Conservation (phyloP, 2,797 vertebrate genomes). For the Clarias laeviceps region DNA sequence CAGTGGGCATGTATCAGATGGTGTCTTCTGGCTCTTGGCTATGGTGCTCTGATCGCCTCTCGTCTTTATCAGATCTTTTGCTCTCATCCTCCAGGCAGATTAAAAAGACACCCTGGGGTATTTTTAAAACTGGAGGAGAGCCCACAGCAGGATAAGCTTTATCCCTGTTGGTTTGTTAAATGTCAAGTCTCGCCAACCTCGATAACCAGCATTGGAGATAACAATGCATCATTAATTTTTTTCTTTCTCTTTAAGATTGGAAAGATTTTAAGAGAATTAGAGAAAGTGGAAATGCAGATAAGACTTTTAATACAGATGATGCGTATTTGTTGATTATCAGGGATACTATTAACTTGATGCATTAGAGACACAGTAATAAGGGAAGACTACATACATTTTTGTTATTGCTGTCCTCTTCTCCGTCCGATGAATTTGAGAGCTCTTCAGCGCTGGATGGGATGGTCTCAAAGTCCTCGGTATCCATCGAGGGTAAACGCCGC, state of each 20-base stretch:
- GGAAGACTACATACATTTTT: conserved; percentile 74
- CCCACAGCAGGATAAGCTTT: conserved; percentile 42
- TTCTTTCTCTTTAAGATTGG: conserved; percentile 31
- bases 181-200: conserved; percentile 66
- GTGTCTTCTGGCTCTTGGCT: conserved; percentile 24
- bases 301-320: neutral
- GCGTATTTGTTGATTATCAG: neutral
- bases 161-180: conserved; percentile 65
- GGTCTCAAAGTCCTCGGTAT: conserved; percentile 85
- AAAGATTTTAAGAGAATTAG: conserved; percentile 13
- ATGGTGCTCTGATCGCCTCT: conserved; percentile 28
- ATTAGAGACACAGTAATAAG: neutral
- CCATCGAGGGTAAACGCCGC: conserved; percentile 80
- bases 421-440: conserved; percentile 87
- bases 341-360: neutral
- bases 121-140: conserved; percentile 54
- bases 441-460: conserved; percentile 89
- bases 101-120: conserved; percentile 53
- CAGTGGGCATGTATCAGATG: conserved; percentile 20
- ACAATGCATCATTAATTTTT: conserved; percentile 64
- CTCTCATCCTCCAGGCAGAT: conserved; percentile 57
- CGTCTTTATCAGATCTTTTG: conserved; percentile 47
- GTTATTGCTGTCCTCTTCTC: conserved; percentile 81
- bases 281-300: conserved; percentile 16
- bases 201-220: conserved; percentile 63